A percentile compares a stretch with the other conserved stretches of the same genome.
Evolutionary conservation across 2,797 vertebrate species (phyloP).

Genomic region (Eleutherodactylus coqui): DNA sequence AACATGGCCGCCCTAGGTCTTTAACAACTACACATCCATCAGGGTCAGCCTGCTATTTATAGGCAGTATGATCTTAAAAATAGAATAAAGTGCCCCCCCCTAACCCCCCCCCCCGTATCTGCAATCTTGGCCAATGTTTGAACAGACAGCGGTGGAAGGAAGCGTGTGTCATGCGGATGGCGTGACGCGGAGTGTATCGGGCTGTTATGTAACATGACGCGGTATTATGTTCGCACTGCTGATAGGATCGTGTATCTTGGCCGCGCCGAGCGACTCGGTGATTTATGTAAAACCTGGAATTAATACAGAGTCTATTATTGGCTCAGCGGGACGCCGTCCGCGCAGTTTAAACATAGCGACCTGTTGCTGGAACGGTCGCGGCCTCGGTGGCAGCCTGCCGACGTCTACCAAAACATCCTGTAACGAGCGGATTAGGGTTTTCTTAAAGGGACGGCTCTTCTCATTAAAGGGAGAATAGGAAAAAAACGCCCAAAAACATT

Average conservation of each 20-base stretch:
- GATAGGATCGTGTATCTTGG: constrained; percentile 51
- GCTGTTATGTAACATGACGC: constrained; percentile 50
- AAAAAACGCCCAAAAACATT: background rate
- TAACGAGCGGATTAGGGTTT: constrained; percentile 22
- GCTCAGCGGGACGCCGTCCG: constrained; percentile 42
- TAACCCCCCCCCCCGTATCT: too few species aligned
- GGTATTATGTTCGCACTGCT: constrained; percentile 27
- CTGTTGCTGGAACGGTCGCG: constrained; percentile 47
- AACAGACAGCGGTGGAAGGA: background rate
- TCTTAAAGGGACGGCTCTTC: background rate
- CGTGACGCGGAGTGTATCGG: constrained; percentile 7
- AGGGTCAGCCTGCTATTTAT: background rate
- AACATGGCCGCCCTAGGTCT: background rate
- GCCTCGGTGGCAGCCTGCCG: constrained; percentile 47
- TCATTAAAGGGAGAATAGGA: background rate
- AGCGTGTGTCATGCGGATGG: background rate
- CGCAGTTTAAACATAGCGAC: constrained; percentile 52
- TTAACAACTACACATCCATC: background rate
- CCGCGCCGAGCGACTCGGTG: constrained; percentile 13
- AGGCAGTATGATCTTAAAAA: background rate
- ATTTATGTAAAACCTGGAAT: constrained; percentile 60
- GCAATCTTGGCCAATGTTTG: background rate
- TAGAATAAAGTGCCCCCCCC: background rate
- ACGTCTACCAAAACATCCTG: constrained; percentile 33
- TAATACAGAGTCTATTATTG: constrained; percentile 47